Percentiles rank a stretch among this genome's conserved stretches.
These are phyloP conservation scores for Siniperca obscura DNA, from an alignment of 2,797 vertebrate genomes.

Conservation along the genomic window DNA sequence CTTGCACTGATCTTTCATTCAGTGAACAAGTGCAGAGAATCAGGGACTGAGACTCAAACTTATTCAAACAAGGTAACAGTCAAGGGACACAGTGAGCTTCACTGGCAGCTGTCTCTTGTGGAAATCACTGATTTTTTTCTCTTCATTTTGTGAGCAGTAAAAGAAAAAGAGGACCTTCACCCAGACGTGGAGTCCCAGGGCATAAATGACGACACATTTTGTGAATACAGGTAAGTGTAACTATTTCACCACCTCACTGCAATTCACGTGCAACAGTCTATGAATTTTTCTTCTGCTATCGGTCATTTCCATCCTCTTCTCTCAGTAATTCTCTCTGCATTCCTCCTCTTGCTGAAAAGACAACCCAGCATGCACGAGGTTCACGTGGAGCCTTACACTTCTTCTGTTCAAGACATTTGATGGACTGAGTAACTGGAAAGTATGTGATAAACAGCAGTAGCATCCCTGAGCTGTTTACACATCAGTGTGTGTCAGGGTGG, in stretches of 20 bases:
- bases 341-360: constrained; percentile 77
- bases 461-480: constrained; percentile 71
- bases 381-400: constrained; percentile 67
- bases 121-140: constrained; percentile 59
- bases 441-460: constrained; percentile 79
- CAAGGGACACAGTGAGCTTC: constrained; percentile 45
- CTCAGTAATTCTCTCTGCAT: constrained; percentile 63
- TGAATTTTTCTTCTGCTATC: constrained; percentile 34
- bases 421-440: constrained; percentile 76
- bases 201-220: constrained; percentile 97
- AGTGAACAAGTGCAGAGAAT: constrained; percentile 32
- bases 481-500: constrained; percentile 54
- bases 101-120: constrained; percentile 43
- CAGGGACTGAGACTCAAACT: constrained; percentile 8
- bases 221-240: constrained; percentile 95
- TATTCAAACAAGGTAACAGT: constrained; percentile 36
- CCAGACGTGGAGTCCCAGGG: constrained; percentile 96
- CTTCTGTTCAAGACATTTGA: constrained; percentile 75
- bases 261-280: constrained; percentile 32
- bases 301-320: constrained; percentile 40
- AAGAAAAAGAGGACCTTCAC: constrained; percentile 98
- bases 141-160: constrained; percentile 87
- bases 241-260: constrained; percentile 47
- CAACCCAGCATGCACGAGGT: constrained; percentile 69
- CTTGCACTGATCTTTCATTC: constrained; percentile 19